Conservation (phyloP, 2,113 vertebrate species). For the Periophthalmodon schlosseri region DNA sequence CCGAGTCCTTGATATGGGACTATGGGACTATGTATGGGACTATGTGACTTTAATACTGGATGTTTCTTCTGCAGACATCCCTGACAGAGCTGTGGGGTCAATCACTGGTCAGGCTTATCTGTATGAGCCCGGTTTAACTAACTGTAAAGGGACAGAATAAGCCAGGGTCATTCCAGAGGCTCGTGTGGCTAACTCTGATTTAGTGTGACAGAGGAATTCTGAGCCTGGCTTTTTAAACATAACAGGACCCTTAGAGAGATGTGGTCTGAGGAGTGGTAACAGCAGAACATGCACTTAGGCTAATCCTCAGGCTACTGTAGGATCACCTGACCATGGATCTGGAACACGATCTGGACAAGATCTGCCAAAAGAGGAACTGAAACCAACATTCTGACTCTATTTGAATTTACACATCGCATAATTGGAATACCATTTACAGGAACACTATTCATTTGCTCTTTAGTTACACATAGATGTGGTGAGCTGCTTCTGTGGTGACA, state of each 20-base stretch:
- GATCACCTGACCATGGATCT: background rate
- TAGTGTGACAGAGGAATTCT: background rate
- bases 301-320: background rate
- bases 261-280: background rate
- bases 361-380: background rate
- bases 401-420: background rate
- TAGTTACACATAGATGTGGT: no score
- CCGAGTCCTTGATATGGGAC: conserved; percentile 16
- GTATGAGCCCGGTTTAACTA: no score
- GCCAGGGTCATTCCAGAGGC: background rate
- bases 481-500: no score
- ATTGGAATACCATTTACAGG: background rate
- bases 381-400: no score
- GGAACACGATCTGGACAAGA: background rate
- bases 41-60: conserved; percentile 30
- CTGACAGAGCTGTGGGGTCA: conserved; percentile 48
- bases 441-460: no score
- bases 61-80: conserved; percentile 52
- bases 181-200: background rate
- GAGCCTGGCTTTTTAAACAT: background rate
- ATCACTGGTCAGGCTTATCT: conserved; percentile 16
- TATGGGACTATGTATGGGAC: conserved; percentile 33
- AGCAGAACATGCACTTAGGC: background rate
- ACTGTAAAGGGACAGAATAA: background rate
- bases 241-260: background rate